A percentile compares a stretch with the other conserved stretches of the same genome.
Conservation (phyloP, 2,888 invertebrate species). For the Diadegma fenestrale region DNA sequence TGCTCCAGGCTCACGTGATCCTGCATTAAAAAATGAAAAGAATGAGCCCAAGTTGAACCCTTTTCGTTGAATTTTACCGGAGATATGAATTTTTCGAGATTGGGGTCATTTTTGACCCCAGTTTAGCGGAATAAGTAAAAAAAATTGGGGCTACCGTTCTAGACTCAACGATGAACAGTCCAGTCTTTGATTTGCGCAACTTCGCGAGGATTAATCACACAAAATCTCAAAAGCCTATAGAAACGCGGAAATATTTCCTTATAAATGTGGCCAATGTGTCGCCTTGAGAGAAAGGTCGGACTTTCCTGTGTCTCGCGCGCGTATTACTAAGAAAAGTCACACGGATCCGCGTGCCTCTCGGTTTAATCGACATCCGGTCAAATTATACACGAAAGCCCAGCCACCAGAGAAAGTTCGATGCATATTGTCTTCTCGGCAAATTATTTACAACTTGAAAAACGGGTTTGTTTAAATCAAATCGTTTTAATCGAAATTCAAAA, state of each 20-base stretch:
- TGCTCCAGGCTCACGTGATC: no score
- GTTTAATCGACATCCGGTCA: constrained; percentile 54
- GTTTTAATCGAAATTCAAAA: neutral
- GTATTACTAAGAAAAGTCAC: constrained; percentile 37
- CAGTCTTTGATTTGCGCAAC: neutral
- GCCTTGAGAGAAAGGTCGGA: constrained; percentile 58
- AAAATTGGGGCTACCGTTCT: no score
- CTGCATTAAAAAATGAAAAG: no score
- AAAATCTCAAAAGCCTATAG: neutral
- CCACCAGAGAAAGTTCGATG: constrained; percentile 48
- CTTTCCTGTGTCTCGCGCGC: constrained; percentile 51
- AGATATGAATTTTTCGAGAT: no score
- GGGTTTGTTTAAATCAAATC: neutral
- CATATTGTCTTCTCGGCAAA: neutral
- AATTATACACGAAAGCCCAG: constrained; percentile 26
- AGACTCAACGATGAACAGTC: neutral
- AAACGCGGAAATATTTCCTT: constrained; percentile 25
- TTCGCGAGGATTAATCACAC: constrained; percentile 11
- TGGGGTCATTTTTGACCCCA: no score
- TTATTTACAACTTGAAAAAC: constrained; percentile 23
- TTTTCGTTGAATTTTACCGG: no score
- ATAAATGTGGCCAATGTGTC: neutral
- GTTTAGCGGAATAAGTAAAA: no score
- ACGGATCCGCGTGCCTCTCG: constrained; percentile 33
- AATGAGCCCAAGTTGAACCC: no score